These are phyloP conservation scores for Mus caroli DNA, from an alignment of 2,797 vertebrate genomes.

Conservation along the genomic window DNA sequence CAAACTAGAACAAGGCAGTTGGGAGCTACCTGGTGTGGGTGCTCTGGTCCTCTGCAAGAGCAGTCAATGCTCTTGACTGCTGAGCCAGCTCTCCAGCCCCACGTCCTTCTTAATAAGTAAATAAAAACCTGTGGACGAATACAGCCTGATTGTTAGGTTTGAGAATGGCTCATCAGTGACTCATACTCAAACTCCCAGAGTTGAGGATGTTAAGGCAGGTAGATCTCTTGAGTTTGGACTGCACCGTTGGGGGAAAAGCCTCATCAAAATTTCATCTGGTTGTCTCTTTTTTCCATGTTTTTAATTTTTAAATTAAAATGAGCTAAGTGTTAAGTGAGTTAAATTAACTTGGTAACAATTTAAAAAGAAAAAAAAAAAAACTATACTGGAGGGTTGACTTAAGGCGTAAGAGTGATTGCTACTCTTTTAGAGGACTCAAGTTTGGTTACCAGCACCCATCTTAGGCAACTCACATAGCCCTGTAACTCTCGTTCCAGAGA, in stretches of 20 bases:
- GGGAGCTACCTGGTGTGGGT: not conserved
- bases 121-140: conserved; percentile 36
- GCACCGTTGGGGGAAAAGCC: not conserved
- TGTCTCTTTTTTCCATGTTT: conserved; percentile 41
- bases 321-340: not conserved
- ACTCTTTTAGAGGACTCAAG: not conserved
- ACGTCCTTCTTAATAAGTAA: not conserved
- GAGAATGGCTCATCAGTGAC: not conserved
- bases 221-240: not conserved
- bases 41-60: not conserved
- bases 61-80: no score
- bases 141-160: not conserved
- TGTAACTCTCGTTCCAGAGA: not conserved
- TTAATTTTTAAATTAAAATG: conserved; percentile 16
- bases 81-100: not conserved
- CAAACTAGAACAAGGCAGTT: not conserved
- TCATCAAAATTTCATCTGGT: conserved; percentile 9
- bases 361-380: not conserved
- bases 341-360: not conserved
- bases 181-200: no score
- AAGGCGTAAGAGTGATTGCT: not conserved
- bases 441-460: not conserved
- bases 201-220: not conserved
- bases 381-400: not conserved
- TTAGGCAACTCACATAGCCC: not conserved